Evolutionary conservation across 2,797 vertebrate genomes (phyloP), one percentile per base, ranked within the genome.

Genomic region (Danio tinwini): DNA sequence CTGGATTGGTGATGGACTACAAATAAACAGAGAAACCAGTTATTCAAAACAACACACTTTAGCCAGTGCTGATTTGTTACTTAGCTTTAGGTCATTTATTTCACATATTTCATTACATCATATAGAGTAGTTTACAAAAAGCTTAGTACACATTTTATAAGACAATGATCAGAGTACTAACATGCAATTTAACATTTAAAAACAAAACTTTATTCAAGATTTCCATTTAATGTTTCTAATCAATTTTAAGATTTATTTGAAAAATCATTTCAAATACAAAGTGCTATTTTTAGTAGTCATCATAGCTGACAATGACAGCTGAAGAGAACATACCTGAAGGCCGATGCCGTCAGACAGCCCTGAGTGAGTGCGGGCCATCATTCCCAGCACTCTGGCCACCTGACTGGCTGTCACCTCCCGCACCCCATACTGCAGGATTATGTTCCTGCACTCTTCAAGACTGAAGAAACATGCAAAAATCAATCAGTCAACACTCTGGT

Each of bases 321-420:
- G 12, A 47, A 47, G 2, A 47, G 45, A 12, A 83, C 89, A 92
- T 85, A 99, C 98, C 89, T 99, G 98, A 86, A 99, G 90, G 56
- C 96, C 93, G 86, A 99, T 99, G 37, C 97, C 98, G 5, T 99
- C 98, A 0, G 96, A 96, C 83, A 99, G 84, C 55, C 98, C 97
- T 3, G 97, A 98, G 86, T 99, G 98, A 82, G 97, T 99, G 44
- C 96, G 96, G 78, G 98, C 98, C 98, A 99, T 99, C 98, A 99
- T 99, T 80, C 98, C 97, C 86, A 99, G 93, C 85, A 99, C 97
- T 85, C 98, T 95, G 89, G 98, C 98, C 81, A 99, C 98, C 92
- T 99, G 98, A 89, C 96, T 96, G 90, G 98, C 98, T 0, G 97
- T 98, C 79, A 99, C 97, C 84, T 99, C 97, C 84, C 98, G 96